Percentiles rank a stretch among this genome's conserved stretches.
These are phyloP conservation scores for Amphimedon queenslandica DNA, from an alignment of 37 sponge, comb jelly and placozoan species.

Conservation along the genomic window DNA sequence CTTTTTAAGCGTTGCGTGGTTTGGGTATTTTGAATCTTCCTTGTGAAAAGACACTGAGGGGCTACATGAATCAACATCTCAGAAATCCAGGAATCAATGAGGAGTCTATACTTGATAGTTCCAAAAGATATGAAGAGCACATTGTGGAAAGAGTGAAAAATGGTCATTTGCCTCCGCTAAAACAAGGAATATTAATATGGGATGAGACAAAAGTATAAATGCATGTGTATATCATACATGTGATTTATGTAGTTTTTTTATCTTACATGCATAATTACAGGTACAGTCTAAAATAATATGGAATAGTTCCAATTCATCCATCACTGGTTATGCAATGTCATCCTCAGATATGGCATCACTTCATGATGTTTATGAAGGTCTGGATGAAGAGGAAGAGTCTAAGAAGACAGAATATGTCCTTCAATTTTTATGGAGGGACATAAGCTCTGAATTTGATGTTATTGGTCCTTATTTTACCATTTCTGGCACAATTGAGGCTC, in stretches of 20 bases:
- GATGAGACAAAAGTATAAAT: conserved; percentile 12
- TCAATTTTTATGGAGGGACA: conserved; percentile 25
- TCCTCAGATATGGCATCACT: conserved; percentile 13
- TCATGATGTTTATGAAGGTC: conserved; percentile 15
- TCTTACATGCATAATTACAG: neutral
- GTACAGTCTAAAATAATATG: conserved; percentile 6
- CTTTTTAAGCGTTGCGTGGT: conserved; percentile 10
- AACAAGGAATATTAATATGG: conserved; percentile 13
- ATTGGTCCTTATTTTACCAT: conserved; percentile 30
- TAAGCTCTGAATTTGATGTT: conserved; percentile 13
- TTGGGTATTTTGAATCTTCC: conserved; percentile 13
- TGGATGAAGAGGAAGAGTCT: neutral
- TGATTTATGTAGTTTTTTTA: neutral
- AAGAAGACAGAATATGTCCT: conserved; percentile 16
- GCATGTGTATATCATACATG: neutral
- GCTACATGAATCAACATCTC: neutral
- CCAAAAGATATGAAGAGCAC: neutral
- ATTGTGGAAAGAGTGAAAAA: neutral
- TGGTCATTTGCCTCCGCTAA: neutral
- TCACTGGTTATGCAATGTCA: conserved; percentile 24
- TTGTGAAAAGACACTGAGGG: conserved; percentile 1
- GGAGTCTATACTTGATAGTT: neutral
- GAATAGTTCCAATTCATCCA: conserved; percentile 4
- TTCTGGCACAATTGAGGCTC: neutral
- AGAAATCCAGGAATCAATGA: neutral